Conservation (phyloP, 2,888 invertebrate species). For the Lypha dubia region DNA sequence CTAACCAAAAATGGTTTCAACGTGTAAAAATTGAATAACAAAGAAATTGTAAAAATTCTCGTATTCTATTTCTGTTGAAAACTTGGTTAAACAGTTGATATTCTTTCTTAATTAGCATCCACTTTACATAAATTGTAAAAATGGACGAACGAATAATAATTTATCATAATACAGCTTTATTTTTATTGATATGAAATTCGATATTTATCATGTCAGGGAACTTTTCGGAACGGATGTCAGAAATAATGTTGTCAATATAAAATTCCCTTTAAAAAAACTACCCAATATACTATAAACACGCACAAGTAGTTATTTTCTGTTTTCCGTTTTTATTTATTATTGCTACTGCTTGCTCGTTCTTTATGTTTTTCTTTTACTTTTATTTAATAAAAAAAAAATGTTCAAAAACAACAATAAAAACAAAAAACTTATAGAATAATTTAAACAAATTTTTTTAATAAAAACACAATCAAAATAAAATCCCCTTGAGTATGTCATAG, state of each 20-base stretch:
- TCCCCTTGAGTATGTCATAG: constrained; percentile 74
- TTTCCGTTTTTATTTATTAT: constrained; percentile 6
- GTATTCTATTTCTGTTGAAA: too few relatives aligned
- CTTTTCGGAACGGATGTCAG: neutral
- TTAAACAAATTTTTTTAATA: constrained; percentile 69
- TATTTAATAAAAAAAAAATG: constrained; percentile 51
- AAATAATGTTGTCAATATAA: neutral
- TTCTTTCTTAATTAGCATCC: too few relatives aligned
- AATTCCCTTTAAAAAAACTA: neutral
- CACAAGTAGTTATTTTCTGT: constrained; percentile 25
- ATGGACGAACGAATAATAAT: too few relatives aligned
- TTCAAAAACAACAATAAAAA: constrained; percentile 25
- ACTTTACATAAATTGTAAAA: too few relatives aligned
- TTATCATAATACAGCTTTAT: too few relatives aligned
- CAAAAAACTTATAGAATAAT: constrained; percentile 66
- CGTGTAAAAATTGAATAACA: too few relatives aligned
- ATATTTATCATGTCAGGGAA: too few relatives aligned
- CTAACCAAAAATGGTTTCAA: too few relatives aligned
- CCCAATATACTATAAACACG: constrained; percentile 45
- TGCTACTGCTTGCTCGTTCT: constrained; percentile 19
- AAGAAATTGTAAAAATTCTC: too few relatives aligned
- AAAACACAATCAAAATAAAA: constrained; percentile 65
- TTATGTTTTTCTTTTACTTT: constrained; percentile 29
- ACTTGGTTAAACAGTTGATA: too few relatives aligned
- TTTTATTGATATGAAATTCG: too few relatives aligned